A percentile compares a stretch with the other conserved stretches of the same genome.
These are phyloP conservation scores for Drosophila sulfurigaster DNA, from an alignment of 1,140 invertebrate genomes.

Conservation along the genomic window DNA sequence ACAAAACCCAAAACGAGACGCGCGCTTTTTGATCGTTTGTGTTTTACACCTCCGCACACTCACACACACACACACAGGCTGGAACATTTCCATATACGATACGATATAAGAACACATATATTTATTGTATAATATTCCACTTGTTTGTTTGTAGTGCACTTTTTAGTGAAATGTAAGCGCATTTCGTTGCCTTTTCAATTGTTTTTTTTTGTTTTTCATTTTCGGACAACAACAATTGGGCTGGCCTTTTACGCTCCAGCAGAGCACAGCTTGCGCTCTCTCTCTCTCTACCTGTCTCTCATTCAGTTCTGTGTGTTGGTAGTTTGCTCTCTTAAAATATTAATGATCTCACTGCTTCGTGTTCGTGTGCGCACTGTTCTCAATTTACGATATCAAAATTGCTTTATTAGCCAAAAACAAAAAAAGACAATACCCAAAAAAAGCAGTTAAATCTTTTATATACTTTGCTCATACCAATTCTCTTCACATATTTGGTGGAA, in stretches of 20 bases:
- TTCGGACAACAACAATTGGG: constrained; percentile 34
- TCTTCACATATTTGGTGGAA: constrained; percentile 45
- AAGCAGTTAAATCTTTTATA: constrained; percentile 62
- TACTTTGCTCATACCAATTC: constrained; percentile 33
- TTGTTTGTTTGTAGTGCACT: constrained; percentile 51
- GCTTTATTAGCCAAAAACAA: constrained; percentile 76
- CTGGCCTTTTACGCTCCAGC: constrained; percentile 56
- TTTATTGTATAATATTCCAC: constrained; percentile 36
- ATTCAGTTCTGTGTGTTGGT: background rate
- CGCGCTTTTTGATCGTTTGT: constrained; percentile 56
- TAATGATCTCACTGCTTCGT: constrained; percentile 69
- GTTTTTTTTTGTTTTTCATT: constrained; percentile 20
- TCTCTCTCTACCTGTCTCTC: constrained; percentile 16
- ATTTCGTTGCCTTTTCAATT: constrained; percentile 40
- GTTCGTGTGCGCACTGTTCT: constrained; percentile 45
- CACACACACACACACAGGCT: constrained; percentile 47
- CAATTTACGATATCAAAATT: constrained; percentile 80
- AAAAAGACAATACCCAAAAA: constrained; percentile 51
- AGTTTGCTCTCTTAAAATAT: constrained; percentile 36
- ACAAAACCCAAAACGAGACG: constrained; percentile 45
- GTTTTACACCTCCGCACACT: constrained; percentile 62
- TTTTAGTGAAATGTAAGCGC: constrained; percentile 58
- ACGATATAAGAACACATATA: constrained; percentile 11
- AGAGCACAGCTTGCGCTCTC: constrained; percentile 58
- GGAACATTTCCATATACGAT: constrained; percentile 41